These are phyloP conservation scores for Coendou prehensilis DNA, from an alignment of 2,797 vertebrate genomes.

Conservation along the genomic window DNA sequence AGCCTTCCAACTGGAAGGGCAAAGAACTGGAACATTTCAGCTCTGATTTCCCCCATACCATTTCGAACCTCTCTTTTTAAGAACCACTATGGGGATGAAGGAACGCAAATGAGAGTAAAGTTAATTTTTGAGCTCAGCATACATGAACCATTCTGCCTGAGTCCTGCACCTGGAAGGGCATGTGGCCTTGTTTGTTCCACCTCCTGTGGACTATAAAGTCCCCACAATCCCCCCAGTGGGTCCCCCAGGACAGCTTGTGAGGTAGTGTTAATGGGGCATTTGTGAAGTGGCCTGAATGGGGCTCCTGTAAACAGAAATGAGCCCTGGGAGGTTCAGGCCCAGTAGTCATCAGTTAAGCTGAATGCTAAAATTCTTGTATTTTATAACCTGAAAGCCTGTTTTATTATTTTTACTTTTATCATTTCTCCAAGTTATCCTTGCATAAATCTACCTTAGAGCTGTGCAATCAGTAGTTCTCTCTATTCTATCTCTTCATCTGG, in stretches of 20 bases:
- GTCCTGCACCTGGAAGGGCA: not conserved
- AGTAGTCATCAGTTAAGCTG: not conserved
- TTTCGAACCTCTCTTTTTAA: not conserved
- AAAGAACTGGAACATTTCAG: not conserved
- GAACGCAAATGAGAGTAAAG: not conserved
- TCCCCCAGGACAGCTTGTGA: not conserved
- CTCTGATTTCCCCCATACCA: not conserved
- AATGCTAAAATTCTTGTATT: not conserved
- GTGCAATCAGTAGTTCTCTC: not conserved
- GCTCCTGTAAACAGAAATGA: slow-evolving; percentile 47
- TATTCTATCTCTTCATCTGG: not conserved
- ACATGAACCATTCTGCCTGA: not conserved
- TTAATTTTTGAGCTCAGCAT: not conserved
- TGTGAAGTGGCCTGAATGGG: slow-evolving; percentile 50
- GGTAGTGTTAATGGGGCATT: slow-evolving; percentile 35
- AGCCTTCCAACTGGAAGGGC: not conserved
- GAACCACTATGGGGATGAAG: not conserved
- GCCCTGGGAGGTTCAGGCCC: not conserved
- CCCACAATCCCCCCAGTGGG: not conserved
- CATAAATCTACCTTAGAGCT: slow-evolving; percentile 25
- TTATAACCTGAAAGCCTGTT: not conserved
- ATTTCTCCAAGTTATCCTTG: slow-evolving; percentile 42
- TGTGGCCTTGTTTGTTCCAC: not conserved
- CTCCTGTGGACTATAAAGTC: not conserved
- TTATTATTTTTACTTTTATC: slow-evolving; percentile 10